phyloP scores from a whole-genome alignment of 2,113 vertebrate species.

The Hippolais icterina region DNA sequence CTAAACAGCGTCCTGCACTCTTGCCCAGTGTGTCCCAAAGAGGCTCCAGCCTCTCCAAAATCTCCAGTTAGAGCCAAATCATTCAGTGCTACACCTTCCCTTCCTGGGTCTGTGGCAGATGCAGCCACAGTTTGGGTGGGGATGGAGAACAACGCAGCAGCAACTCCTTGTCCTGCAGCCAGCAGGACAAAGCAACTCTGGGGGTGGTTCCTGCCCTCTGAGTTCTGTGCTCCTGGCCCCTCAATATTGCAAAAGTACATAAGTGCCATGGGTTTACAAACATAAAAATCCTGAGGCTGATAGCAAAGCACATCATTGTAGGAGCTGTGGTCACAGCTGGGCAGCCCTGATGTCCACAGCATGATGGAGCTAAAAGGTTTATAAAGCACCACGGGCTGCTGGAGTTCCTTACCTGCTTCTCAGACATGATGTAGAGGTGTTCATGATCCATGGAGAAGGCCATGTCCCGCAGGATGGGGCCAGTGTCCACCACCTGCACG shows the following conservation, averaged over 20 bases:
- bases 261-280: neutral
- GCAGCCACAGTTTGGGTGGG: neutral
- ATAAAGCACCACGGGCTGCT: fast-evolving
- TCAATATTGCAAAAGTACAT: neutral
- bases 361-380: neutral
- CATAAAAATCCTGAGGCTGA: neutral
- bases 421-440: constrained; percentile 95
- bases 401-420: constrained; percentile 86
- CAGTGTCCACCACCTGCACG: constrained; percentile 87
- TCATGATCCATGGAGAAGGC: constrained; percentile 91
- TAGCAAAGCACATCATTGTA: fast-evolving
- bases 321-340: fast-evolving
- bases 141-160: neutral
- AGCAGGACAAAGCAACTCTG: neutral
- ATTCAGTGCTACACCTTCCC: neutral
- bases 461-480: constrained; percentile 92
- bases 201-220: neutral
- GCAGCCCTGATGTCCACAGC: neutral
- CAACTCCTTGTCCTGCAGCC: neutral
- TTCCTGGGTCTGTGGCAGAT: neutral
- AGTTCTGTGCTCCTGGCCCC: neutral
- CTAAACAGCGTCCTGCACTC: neutral
- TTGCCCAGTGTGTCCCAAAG: neutral
- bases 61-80: neutral
- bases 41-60: neutral